Evolutionary conservation across 2,797 vertebrate species (phyloP).

Genomic region (Chiroxiphia lanceolata): DNA sequence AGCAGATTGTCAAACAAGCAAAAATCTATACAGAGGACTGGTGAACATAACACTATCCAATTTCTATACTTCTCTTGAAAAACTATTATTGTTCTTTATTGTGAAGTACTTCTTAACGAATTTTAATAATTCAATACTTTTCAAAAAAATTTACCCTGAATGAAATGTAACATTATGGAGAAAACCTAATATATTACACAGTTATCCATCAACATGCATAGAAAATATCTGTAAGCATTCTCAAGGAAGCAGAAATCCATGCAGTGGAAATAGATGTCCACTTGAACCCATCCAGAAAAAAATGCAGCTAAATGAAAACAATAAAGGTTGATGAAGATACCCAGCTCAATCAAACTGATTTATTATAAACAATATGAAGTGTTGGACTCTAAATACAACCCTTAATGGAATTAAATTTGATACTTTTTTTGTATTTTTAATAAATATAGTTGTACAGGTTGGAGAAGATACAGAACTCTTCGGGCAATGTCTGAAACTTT

Average conservation of each 20-base stretch:
- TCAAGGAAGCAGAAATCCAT: neutral
- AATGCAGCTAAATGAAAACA: neutral
- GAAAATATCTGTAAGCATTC: neutral
- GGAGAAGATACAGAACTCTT: neutral
- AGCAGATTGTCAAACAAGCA: neutral
- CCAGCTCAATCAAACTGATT: neutral
- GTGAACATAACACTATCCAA: neutral
- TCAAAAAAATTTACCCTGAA: neutral
- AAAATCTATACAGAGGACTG: neutral
- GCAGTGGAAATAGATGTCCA: neutral
- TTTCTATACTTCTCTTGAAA: neutral
- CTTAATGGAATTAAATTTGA: neutral
- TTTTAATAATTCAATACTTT: neutral
- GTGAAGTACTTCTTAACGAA: neutral
- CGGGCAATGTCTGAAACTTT: neutral
- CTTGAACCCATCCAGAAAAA: neutral
- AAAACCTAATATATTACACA: neutral
- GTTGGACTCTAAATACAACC: neutral
- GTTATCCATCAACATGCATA: neutral
- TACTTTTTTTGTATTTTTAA: neutral
- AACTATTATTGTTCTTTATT: neutral
- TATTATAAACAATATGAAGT: neutral
- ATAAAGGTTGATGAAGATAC: neutral
- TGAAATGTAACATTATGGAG: neutral
- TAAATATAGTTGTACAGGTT: neutral